Evolutionary conservation across 1,140 invertebrate species (phyloP).

Genomic region (Trichonephila clavipes): DNA sequence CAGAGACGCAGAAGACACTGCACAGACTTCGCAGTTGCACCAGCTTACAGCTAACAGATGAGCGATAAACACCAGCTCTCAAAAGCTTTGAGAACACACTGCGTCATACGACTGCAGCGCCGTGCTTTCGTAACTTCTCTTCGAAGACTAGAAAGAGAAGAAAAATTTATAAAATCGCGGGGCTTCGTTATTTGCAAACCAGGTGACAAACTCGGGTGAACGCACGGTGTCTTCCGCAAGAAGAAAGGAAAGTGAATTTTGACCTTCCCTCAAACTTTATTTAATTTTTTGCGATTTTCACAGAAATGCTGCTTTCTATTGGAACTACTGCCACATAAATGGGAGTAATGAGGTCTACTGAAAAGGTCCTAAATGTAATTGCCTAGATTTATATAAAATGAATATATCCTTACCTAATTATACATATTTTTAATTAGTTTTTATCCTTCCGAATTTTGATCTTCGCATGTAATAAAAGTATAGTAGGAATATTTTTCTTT

Average conservation of each 20-base stretch:
- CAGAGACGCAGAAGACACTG: constrained; percentile 15
- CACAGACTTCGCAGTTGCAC: constrained; percentile 23
- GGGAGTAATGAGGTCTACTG: not conserved
- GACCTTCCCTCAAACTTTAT: not conserved
- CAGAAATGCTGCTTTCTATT: not conserved
- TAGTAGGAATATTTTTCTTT: too few species aligned
- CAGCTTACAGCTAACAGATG: constrained; percentile 21
- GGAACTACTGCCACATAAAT: not conserved
- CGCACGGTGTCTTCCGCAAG: not conserved
- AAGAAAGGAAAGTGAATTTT: not conserved
- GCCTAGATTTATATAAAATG: not conserved
- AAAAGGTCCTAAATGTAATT: not conserved
- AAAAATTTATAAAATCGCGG: not conserved
- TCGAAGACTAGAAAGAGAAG: not conserved
- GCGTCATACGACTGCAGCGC: constrained; percentile 38
- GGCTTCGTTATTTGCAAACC: constrained; percentile 47
- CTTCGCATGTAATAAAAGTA: too few species aligned
- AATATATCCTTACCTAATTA: too few species aligned
- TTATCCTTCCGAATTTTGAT: too few species aligned
- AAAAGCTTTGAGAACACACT: constrained; percentile 27
- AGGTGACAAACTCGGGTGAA: constrained; percentile 57
- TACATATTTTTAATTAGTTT: too few species aligned
- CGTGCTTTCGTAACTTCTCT: not conserved
- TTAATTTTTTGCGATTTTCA: not conserved
- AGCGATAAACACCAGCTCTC: constrained; percentile 27